Evolutionary conservation across 2,888 invertebrate genomes (phyloP), one percentile per base, ranked within the genome.

Genomic region (Platerodrilus igneus): DNA sequence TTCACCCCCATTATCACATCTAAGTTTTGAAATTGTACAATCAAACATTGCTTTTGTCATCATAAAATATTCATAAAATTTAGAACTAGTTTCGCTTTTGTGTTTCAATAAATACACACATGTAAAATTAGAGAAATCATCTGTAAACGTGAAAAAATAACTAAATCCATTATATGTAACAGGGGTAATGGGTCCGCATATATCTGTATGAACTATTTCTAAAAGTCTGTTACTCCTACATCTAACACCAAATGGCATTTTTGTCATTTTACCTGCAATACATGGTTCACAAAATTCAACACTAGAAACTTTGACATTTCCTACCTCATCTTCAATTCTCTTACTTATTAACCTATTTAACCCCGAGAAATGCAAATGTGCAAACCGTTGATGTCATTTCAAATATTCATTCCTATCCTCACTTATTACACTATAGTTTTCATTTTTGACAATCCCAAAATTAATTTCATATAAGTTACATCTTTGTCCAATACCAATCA

Each of bases 221-320:
- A 26, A 13, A 3, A 26, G 11, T n/a, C 11, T 9, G 4, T 26
- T 26, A 9, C 11, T 13, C 13, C 3, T 26, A 13, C 13, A 13
- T 26, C 10, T 26, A 13, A 14, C 14, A 11, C 11, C 13, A 26
- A 26, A 26, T 7, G 26, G 10, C 14, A 5, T 6, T 26, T 13
- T 26, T 7, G 13, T 26, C 10, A 26, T 26, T 26, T n/a, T 26
- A 11, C 26, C 26, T 26, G 8, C 13, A 13, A 13, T 9, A 26
- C 26, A 26, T 11, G 26, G 26, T 26, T 26, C 10, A 26, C 26
- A 26, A 26, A 26, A 34, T 11, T 26, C 26, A 11, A 26, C 9
- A 13, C 14, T 9, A n/a, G 11, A 26, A 7, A 26, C 10, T 26
- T 26, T 26, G 6, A 26, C 26, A 10, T 26, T 26, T 26, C 9